Base-by-base conservation (phyloP, 1,140 invertebrate genomes). In the Eufriesea mexicana region DNA sequence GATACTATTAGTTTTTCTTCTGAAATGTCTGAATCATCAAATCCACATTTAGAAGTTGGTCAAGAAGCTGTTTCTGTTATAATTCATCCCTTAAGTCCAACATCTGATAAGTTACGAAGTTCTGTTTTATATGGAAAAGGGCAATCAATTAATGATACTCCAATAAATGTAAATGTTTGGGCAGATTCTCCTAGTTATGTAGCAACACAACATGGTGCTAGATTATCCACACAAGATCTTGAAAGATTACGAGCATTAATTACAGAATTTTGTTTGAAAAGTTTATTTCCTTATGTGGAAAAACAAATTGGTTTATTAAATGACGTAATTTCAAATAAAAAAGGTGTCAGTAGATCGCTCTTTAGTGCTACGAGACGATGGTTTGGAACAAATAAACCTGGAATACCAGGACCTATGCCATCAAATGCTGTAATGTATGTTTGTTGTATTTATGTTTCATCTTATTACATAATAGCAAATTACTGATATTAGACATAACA, bases 321-420 rank as follows among this genome's bases (percentile, higher is more conserved):
- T 93, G 98, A 99, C 92, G 96, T 97, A 84, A 96, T 97, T 80
- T 96, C 97, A 28, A 98, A 97, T 90, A 97, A 97, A 90, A 99
- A 99, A 94, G 98, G 98, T 14, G 97, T 99, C 1, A 98, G 98
- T 92, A 96, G 98, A 90, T 98, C 98, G 4, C 94, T 99, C 59
- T 96, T 99, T 67, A 98, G 97, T 94, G 98, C 98, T 14, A 99
- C 98, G 12, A 99, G 98, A 95, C 95, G 98, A 89, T 98, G 98
- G 97, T 99, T 99, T 95, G 98, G 97, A 55, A 97, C 97, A 18
- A 98, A 96, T 90, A 98, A 98, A 94, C 96, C 97, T 42, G 97
- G 97, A 66, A 95, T 94, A 49, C 94, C 95, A 73, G 94, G 94
- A 64, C 93, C 96, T 18, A 96, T 96, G 49, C 95, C 96, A 79